phyloP scores from a whole-genome alignment of 2,113 vertebrate genomes.

The Oncorhynchus nerka region DNA sequence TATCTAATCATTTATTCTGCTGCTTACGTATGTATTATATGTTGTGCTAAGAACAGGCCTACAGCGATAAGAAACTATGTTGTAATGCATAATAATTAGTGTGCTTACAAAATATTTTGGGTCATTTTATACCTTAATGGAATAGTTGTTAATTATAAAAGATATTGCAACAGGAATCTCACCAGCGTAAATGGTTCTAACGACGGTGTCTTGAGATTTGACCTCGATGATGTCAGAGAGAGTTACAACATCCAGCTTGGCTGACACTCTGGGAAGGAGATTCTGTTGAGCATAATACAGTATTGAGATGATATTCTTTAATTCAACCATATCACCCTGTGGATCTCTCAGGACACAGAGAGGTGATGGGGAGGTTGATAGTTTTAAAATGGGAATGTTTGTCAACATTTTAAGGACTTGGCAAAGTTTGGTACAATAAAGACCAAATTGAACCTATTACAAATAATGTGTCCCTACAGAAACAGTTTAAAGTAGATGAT shows the following conservation, averaged over 20 bases:
- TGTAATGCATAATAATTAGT: background rate
- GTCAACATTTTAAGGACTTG: background rate
- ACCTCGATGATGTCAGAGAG: conserved; percentile 84
- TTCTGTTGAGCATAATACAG: conserved; percentile 64
- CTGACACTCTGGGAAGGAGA: conserved; percentile 83
- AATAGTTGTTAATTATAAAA: background rate
- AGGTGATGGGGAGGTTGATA: background rate
- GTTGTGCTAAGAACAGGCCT: background rate
- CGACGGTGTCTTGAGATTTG: conserved; percentile 81
- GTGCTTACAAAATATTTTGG: no score
- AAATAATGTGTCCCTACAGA: background rate
- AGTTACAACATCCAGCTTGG: conserved; percentile 83
- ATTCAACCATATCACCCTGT: no score
- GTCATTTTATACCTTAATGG: no score
- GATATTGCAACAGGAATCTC: conserved; percentile 26
- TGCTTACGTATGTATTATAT: background rate
- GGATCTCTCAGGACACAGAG: no score
- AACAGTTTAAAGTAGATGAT: background rate
- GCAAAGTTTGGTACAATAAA: background rate
- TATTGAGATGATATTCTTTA: background rate
- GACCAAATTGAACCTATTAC: background rate
- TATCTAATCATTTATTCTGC: conserved; percentile 11
- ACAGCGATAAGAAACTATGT: background rate
- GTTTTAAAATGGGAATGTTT: background rate
- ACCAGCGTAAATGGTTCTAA: conserved; percentile 83